Conservation (phyloP, 2,797 vertebrate species). For the Ispidina lecontei region DNA sequence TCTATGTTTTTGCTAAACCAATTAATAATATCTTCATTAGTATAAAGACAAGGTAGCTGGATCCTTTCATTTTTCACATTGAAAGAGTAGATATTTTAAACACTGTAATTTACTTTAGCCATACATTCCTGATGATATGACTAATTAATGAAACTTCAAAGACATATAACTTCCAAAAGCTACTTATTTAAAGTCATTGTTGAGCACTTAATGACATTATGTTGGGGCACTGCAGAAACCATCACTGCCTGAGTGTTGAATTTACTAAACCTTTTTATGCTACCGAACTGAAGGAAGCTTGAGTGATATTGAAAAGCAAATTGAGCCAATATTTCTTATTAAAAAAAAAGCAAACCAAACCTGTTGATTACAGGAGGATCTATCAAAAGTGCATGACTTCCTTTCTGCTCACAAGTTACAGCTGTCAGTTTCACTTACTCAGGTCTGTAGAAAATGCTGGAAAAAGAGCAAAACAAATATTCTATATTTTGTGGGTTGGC, state of each 20-base stretch:
- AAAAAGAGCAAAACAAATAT: background rate
- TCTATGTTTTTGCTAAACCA: slow-evolving; percentile 90
- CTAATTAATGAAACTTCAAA: slow-evolving; percentile 87
- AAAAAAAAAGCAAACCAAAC: slow-evolving; percentile 27
- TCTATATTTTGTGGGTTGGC: background rate
- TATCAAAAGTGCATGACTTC: slow-evolving; percentile 27
- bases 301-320: slow-evolving; percentile 62
- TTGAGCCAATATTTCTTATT: slow-evolving; percentile 67
- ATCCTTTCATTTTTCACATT: slow-evolving; percentile 87
- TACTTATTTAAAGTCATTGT: slow-evolving; percentile 84
- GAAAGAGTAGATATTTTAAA: slow-evolving; percentile 87
- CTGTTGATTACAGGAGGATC: slow-evolving; percentile 69
- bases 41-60: slow-evolving; percentile 87
- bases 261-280: slow-evolving; percentile 74
- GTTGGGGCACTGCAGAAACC: slow-evolving; percentile 73
- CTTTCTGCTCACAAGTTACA: background rate
- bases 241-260: slow-evolving; percentile 65
- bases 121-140: slow-evolving; percentile 83
- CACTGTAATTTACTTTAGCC: slow-evolving; percentile 87
- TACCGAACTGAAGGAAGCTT: slow-evolving; percentile 54
- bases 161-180: slow-evolving; percentile 83
- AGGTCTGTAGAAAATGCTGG: background rate
- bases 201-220: slow-evolving; percentile 80
- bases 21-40: slow-evolving; percentile 90
- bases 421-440: slow-evolving; percentile 22